Evolutionary conservation across 2,888 invertebrate genomes (phyloP).

Genomic region (Luffia ferchaultella): DNA sequence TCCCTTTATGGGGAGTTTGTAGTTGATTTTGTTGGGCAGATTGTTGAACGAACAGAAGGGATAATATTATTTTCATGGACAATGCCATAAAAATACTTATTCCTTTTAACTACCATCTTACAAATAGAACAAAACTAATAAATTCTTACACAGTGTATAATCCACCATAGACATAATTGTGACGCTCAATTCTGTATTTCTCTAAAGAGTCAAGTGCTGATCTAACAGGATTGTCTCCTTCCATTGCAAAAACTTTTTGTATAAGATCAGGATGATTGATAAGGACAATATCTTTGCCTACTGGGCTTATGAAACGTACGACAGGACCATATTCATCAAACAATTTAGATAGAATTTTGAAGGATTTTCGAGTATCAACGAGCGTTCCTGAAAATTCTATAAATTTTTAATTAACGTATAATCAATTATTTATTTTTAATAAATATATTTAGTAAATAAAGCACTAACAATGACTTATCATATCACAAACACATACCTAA

Average conservation of each 20-base stretch:
- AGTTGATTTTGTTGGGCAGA: too few species aligned
- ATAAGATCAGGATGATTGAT: conserved; percentile 72
- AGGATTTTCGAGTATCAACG: conserved; percentile 29
- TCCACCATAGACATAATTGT: conserved; percentile 61
- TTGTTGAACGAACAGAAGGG: background rate
- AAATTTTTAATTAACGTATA: too few species aligned
- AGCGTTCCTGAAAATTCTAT: conserved; percentile 27
- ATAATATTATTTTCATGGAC: background rate
- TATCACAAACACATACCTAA: too few species aligned
- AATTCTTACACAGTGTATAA: conserved; percentile 68
- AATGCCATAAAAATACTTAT: too few species aligned
- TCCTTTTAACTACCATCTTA: too few species aligned
- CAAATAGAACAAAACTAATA: too few species aligned
- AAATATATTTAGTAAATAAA: too few species aligned
- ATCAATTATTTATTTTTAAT: too few species aligned
- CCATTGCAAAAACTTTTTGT: conserved; percentile 67
- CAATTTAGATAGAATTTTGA: conserved; percentile 35
- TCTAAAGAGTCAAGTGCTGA: conserved; percentile 71
- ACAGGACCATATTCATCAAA: conserved; percentile 70
- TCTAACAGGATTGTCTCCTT: conserved; percentile 66
- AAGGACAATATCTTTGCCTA: conserved; percentile 70
- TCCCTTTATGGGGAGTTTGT: too few species aligned
- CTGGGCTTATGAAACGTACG: conserved; percentile 70
- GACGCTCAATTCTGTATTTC: conserved; percentile 66
- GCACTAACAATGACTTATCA: too few species aligned